Conservation (phyloP, 2,797 vertebrate species). For the Tapirus indicus region DNA sequence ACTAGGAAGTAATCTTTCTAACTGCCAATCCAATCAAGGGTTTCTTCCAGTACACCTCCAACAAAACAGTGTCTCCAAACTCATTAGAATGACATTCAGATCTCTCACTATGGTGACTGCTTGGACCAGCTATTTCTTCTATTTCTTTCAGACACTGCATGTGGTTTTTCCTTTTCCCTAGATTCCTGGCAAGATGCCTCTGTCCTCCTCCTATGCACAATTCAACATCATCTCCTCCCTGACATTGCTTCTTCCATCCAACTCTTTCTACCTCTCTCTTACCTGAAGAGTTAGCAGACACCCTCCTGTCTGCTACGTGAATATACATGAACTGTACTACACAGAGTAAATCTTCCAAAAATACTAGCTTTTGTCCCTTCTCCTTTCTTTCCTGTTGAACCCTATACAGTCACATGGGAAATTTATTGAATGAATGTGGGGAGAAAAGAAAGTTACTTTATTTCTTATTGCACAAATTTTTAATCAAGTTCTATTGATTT, state of each 20-base stretch:
- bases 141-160: not conserved
- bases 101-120: not conserved
- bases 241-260: not conserved
- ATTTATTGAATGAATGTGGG: not conserved
- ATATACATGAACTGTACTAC: not conserved
- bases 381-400: not conserved
- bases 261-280: not conserved
- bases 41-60: not conserved
- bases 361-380: not conserved
- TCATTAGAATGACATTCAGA: not conserved
- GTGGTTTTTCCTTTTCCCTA: not conserved
- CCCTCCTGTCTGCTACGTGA: not conserved
- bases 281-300: not conserved
- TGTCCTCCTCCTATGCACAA: not conserved
- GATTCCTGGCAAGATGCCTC: not conserved
- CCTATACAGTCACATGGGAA: not conserved
- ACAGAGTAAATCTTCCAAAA: not conserved
- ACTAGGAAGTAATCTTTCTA: not conserved
- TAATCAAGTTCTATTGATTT: not conserved
- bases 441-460: not conserved
- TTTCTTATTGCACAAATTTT: not conserved
- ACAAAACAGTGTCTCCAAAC: not conserved
- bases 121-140: not conserved
- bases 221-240: not conserved
- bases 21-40: rapidly evolving